Percentiles rank a stretch among this genome's conserved stretches.
Conservation (phyloP, 2,888 invertebrate genomes). For the Lasius platythorax region DNA sequence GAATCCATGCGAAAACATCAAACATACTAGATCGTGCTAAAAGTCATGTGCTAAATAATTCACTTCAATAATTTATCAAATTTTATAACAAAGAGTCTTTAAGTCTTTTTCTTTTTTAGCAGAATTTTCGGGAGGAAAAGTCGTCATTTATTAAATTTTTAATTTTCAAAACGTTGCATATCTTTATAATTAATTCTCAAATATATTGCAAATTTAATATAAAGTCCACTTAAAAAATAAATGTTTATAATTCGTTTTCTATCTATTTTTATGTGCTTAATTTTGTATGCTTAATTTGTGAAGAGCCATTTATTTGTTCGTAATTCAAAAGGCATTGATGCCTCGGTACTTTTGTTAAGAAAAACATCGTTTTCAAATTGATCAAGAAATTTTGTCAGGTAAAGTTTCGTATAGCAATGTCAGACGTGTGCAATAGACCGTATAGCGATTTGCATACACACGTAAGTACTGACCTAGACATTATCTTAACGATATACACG, state of each 20-base stretch:
- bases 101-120: background rate
- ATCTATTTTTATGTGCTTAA: background rate
- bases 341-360: background rate
- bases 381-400: conserved; percentile 27
- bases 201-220: background rate
- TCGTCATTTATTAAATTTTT: background rate
- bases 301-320: background rate
- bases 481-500: conserved; percentile 22
- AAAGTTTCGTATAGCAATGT: background rate
- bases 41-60: background rate
- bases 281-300: background rate
- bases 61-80: background rate
- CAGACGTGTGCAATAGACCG: background rate
- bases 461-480: conserved; percentile 6
- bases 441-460: conserved; percentile 1
- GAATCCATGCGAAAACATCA: background rate
- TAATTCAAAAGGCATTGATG: background rate
- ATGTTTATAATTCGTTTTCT: background rate
- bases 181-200: background rate
- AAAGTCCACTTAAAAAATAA: background rate
- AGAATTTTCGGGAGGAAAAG: background rate
- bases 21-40: background rate
- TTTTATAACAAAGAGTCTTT: background rate
- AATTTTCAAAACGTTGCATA: background rate
- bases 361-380: background rate